These are phyloP conservation scores for Esperia sulphurella DNA, from an alignment of 2,888 invertebrate species.

Conservation along the genomic window DNA sequence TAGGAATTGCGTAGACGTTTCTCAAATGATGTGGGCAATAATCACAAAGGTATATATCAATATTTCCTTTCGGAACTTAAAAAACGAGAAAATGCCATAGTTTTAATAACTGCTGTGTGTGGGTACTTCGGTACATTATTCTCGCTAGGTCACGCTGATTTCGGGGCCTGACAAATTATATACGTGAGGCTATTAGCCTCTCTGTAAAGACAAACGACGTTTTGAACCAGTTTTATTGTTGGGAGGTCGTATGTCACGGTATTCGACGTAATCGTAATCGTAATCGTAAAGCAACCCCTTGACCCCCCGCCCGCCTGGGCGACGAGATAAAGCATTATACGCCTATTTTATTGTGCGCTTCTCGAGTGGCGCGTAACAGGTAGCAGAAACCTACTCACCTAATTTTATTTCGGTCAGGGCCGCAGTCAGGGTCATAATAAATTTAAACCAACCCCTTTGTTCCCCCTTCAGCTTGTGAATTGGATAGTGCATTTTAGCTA, in stretches of 20 bases:
- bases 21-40: too few species aligned
- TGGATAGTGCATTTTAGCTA: too few species aligned
- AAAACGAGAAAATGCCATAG: too few species aligned
- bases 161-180: neutral
- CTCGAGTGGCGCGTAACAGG: slow-evolving; percentile 29
- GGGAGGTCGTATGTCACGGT: neutral
- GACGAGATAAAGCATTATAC: slow-evolving; percentile 23
- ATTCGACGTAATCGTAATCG: slow-evolving; percentile 6
- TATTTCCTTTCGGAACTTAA: too few species aligned
- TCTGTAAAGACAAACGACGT: slow-evolving; percentile 1
- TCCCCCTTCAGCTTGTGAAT: too few species aligned
- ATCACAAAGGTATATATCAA: too few species aligned
- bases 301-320: slow-evolving; percentile 1
- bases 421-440: too few species aligned
- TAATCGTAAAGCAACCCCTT: slow-evolving; percentile 11
- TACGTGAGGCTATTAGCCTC: slow-evolving; percentile 2
- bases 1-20: too few species aligned
- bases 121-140: too few species aligned
- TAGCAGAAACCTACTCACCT: slow-evolving; percentile 34
- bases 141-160: too few species aligned
- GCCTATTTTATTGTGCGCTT: slow-evolving; percentile 21
- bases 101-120: too few species aligned
- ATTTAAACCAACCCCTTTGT: too few species aligned
- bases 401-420: slow-evolving; percentile 38
- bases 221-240: neutral